Conservation (phyloP, 2,113 vertebrate genomes). For the Steatornis caripensis region DNA sequence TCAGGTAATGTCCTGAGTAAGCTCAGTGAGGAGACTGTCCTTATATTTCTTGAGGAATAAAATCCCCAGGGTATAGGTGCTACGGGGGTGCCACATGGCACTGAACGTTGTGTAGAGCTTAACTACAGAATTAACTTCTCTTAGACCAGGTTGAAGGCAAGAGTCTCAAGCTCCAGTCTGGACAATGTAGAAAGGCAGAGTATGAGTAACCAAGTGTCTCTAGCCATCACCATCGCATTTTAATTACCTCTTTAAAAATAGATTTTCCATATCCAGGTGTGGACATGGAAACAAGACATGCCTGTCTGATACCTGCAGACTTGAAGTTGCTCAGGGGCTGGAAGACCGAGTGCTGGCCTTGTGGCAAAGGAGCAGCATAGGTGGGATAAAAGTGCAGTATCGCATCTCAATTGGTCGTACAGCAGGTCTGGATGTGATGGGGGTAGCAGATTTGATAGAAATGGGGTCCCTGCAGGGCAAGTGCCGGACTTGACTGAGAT, state of each 20-base stretch:
- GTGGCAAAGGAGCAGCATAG: not conserved
- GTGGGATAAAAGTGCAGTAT: not conserved
- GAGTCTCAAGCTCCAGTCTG: not conserved
- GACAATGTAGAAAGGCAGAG: not conserved
- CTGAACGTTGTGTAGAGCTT: not conserved
- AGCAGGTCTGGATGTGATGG: not conserved
- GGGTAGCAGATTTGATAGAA: not conserved
- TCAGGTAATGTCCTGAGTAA: not conserved
- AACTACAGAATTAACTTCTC: not conserved
- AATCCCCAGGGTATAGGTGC: not conserved
- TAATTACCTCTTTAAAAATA: not conserved
- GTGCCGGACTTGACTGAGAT: not conserved
- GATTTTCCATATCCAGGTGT: not conserved
- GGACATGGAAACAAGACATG: not conserved
- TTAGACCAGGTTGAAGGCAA: not conserved
- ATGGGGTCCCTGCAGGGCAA: fast-evolving
- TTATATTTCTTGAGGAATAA: not conserved
- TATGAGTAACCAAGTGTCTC: not conserved
- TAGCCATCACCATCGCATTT: not conserved
- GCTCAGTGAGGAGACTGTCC: not conserved
- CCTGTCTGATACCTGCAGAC: not conserved
- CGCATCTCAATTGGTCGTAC: not conserved
- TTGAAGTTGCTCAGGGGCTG: not conserved
- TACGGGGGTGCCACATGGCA: not conserved
- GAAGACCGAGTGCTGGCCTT: not conserved